Evolutionary conservation across 2,888 invertebrate genomes (phyloP), one percentile per base, ranked within the genome.

Genomic region (Strigamia crassipes): DNA sequence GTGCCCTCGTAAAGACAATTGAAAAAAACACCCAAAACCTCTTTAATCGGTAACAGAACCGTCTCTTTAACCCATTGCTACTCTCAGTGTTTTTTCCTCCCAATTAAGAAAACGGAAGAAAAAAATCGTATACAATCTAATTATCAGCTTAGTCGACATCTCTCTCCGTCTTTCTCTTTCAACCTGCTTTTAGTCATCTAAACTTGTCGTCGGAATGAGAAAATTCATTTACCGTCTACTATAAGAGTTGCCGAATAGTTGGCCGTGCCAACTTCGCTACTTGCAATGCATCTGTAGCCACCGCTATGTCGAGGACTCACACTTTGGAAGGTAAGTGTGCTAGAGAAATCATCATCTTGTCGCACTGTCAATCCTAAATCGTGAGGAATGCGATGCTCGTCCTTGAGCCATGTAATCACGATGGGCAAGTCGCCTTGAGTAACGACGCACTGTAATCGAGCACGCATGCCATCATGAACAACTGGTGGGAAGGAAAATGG

Each of bases 361-460:
- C 87, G 85, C 12, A 82, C 18, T 23, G 80, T 42, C 18, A 83
- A 81, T 31, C 77, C 81, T 42, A 83, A 77, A 77, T 82, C 82
- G 78, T 85, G 85, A 0, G 86, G 86, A 78, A 88, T 86, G 6
- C 84, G 84, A 15, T 85, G 83, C 5, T 86, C 87, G 84, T 88
- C 87, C 82, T 87, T 87, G 66, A 85, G 85, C 88, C 88, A 88
- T 41, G 84, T 83, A 77, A 88, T 86, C 46, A 84, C 85, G 77
- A 88, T 86, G 42, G 88, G 88, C 66, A 86, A 84, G 83, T 88
- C 88, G 6, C 88, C 83, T 27, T 82, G 82, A 46, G 83, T 83
- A 73, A 83, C 82, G 31, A 83, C 81, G 46, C 83, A 83, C 51
- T 82, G 83, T 15, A 83, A 81, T 27, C 83, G 41, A n/a, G 83